Evolutionary conservation across 2,888 invertebrate genomes (phyloP), one percentile per base, ranked within the genome.

Genomic region (Volucella bombylans): DNA sequence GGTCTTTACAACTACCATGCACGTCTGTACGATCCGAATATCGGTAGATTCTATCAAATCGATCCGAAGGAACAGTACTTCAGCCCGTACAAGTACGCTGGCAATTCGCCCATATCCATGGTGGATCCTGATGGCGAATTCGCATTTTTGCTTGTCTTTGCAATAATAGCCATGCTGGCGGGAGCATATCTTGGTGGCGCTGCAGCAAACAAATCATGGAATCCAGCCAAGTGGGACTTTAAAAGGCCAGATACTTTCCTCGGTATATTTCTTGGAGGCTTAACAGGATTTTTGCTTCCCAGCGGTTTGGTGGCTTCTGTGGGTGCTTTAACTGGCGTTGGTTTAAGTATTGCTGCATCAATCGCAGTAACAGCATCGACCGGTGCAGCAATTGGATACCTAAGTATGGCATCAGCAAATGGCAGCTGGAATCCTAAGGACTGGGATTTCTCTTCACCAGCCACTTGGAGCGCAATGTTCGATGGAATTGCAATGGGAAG

Each of bases 1-100:
- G 83, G 80, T 0, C 73, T 88, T 4, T 88, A 88, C 52, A 87
- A 88, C 57, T 88, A 72, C 61, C 87, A 88, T 57, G 87, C 87
- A 2, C 67, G 88, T 43, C 50, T 88, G 6, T 88, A 88, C 50
- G 88, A 88, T 54, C 88, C 88, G 0, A 62, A 12, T 6, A 67
- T 88, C 31, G 88, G 88, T 0, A 55, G 88, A 4, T 87, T 87
- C 62, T 82, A 74, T 23, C 87, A 87, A 68, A 76, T 72, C 18
- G 87, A 87, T 62, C 87, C 86, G 8, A 72, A 82, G 49, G 71
- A 62, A 31, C 86, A 87, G 49, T 88, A 87, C 52, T 83, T 74
- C 15, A 86, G 86, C 61, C 88, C 88, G 1, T 88, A 88, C 55
- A 80, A 79, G 12, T 88, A 88, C 47, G 88, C 87, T 10, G 81